phyloP scores from a whole-genome alignment of 1,140 invertebrate species.

The Drosophila equinoxialis region DNA sequence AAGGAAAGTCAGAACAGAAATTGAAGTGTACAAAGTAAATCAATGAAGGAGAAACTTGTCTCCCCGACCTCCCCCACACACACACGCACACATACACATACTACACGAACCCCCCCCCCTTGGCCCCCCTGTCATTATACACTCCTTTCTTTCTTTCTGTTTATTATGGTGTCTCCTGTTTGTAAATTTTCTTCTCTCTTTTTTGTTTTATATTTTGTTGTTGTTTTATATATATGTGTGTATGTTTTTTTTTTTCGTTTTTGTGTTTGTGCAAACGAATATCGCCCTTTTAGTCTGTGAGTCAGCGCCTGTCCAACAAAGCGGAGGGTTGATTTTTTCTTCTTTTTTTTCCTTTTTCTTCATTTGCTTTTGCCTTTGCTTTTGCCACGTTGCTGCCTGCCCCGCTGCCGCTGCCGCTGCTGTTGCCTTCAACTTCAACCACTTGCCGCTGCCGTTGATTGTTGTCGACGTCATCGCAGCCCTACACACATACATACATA shows the following conservation, averaged over 20 bases:
- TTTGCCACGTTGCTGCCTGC: slow-evolving; percentile 56
- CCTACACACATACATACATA: slow-evolving; percentile 43
- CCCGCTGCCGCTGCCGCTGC: slow-evolving; percentile 41
- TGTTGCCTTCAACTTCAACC: slow-evolving; percentile 69
- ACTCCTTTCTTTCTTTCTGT: neutral
- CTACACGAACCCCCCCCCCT: neutral
- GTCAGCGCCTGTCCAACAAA: slow-evolving; percentile 54
- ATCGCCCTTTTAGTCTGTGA: slow-evolving; percentile 53
- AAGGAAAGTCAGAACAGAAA: neutral
- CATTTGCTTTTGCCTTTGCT: slow-evolving; percentile 30
- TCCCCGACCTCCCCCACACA: neutral
- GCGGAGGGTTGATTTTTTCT: slow-evolving; percentile 64
- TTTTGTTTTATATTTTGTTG: slow-evolving; percentile 27
- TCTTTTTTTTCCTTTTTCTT: slow-evolving; percentile 30
- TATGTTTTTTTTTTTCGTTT: neutral
- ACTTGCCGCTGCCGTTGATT: slow-evolving; percentile 54
- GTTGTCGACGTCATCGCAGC: slow-evolving; percentile 64
- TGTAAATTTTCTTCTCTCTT: slow-evolving; percentile 26
- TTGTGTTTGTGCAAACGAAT: slow-evolving; percentile 42
- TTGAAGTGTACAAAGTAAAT: slow-evolving; percentile 15
- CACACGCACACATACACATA: neutral
- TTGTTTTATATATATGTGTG: slow-evolving; percentile 9
- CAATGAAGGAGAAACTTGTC: slow-evolving; percentile 1
- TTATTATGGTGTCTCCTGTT: slow-evolving; percentile 8
- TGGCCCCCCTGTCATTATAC: neutral